Evolutionary conservation across 2,888 invertebrate species (phyloP).

Genomic region (Euproctis similis): DNA sequence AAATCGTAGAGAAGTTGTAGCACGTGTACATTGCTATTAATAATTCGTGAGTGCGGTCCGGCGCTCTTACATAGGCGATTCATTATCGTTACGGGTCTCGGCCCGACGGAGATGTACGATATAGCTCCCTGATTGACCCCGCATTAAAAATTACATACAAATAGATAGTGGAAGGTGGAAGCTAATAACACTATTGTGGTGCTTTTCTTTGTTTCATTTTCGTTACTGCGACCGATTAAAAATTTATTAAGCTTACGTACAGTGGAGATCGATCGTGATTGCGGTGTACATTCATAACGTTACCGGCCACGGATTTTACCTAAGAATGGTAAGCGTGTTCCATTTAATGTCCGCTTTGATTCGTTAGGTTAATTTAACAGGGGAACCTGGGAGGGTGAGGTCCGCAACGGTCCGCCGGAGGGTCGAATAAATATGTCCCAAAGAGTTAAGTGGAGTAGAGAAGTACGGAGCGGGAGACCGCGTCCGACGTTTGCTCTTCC

Average conservation of each 20-base stretch:
- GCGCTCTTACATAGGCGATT: constrained; percentile 65
- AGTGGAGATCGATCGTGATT: constrained; percentile 54
- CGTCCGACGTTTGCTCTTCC: constrained; percentile 76
- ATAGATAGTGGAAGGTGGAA: constrained; percentile 52
- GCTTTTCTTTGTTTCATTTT: constrained; percentile 63
- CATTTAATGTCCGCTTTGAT: constrained; percentile 63
- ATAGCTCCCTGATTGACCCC: constrained; percentile 74
- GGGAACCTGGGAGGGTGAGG: constrained; percentile 45
- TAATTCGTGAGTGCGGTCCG: constrained; percentile 76
- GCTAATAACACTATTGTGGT: constrained; percentile 46
- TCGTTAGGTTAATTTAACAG: constrained; percentile 69
- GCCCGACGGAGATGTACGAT: constrained; percentile 70
- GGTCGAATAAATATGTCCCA: constrained; percentile 77
- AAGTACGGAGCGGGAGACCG: constrained; percentile 70
- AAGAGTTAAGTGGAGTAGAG: constrained; percentile 75
- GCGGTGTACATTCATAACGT: constrained; percentile 53
- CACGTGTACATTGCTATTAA: constrained; percentile 57
- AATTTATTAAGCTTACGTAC: constrained; percentile 46
- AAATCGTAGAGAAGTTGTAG: constrained; percentile 32
- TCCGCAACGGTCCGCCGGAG: constrained; percentile 67
- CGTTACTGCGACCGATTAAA: constrained; percentile 57
- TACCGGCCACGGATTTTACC: constrained; percentile 46
- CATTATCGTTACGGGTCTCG: constrained; percentile 70
- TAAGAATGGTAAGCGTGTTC: constrained; percentile 45
- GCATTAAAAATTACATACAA: constrained; percentile 76